Evolutionary conservation across 2,888 invertebrate genomes (phyloP), one percentile per base, ranked within the genome.

Genomic region (Bhutanitis thaidina): DNA sequence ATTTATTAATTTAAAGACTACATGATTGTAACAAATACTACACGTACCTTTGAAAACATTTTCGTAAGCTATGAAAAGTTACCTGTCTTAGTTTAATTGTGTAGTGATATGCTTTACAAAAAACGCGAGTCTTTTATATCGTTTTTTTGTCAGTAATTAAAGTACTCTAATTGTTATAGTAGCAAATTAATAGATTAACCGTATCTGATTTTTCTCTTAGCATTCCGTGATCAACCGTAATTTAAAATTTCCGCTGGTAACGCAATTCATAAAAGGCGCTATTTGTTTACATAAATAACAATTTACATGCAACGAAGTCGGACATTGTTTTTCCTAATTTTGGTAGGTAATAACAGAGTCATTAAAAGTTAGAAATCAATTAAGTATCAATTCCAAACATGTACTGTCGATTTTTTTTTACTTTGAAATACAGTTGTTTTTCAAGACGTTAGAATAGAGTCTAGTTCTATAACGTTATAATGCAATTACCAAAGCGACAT

Each of bases 261-360:
- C 20, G n/a, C 30, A 30, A 10, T 30, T 8, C 30, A 30, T 30
- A 30, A 10, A 30, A 30, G 30, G n/a, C n/a, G 30, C 30, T 10
- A 30, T 30, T 10, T 30, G n/a, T 30, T 10, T 30, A 30, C n/a
- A 3, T 30, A 30, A 20, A 20, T 20, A 20, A 20, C 20, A 12
- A 34, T 34, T 12, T 12, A 34, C 12, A 34, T 34, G 5, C 12
- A 12, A 10, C 2, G 8, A 10, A 10, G 1, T 30, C 59, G 77
- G 71, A 70, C 79, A 78, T 38, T 64, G 77, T 54, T 90, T 78
- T 29, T 76, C 69, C 56, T 76, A 80, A 51, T 77, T 77, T 2
- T 78, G 78, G 59, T 90, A 77, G 7, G 89, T 7, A 56, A 13
- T 35, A 25, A 5, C 7, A 20, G 25, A 39, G 7, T 34, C 10